Evolutionary conservation across 2,888 invertebrate genomes (phyloP).

Genomic region (Vanessa cardui): DNA sequence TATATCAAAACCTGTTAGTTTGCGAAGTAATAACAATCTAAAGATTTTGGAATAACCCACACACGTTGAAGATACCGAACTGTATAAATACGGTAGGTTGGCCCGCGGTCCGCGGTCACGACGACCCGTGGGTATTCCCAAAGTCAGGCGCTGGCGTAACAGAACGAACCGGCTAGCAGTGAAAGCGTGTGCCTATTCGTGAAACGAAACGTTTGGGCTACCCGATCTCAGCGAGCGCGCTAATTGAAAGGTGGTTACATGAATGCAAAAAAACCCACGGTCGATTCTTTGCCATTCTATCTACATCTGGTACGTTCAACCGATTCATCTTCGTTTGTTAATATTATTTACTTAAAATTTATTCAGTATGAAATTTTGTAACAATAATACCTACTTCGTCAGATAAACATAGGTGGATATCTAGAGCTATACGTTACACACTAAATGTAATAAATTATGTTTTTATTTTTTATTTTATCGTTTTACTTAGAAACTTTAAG

Average conservation of each 20-base stretch:
- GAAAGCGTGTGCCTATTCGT: conserved; percentile 57
- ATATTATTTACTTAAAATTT: not conserved
- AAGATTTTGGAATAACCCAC: conserved; percentile 27
- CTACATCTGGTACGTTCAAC: no score
- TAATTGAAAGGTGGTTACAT: conserved; percentile 49
- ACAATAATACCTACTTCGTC: not conserved
- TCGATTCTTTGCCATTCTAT: conserved; percentile 5
- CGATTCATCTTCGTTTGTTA: no score
- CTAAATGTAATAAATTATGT: no score
- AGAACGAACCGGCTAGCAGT: conserved; percentile 51
- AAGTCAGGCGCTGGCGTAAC: conserved; percentile 52
- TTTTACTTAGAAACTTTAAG: conserved; percentile 16
- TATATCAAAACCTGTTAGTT: not conserved
- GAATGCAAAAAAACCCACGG: conserved; percentile 21
- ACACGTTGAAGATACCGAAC: conserved; percentile 22
- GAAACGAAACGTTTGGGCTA: conserved; percentile 50
- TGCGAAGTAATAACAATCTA: not conserved
- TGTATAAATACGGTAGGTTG: conserved; percentile 36
- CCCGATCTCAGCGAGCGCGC: conserved; percentile 48
- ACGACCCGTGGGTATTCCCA: conserved; percentile 65
- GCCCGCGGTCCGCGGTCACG: conserved; percentile 38
- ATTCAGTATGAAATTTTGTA: not conserved
- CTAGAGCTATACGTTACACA: not conserved
- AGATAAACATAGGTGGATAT: not conserved
- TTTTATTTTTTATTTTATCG: no score